A percentile compares a stretch with the other conserved stretches of the same genome.
Evolutionary conservation across 2,797 vertebrate genomes (phyloP).

Genomic region (Lycodopsis pacificus): DNA sequence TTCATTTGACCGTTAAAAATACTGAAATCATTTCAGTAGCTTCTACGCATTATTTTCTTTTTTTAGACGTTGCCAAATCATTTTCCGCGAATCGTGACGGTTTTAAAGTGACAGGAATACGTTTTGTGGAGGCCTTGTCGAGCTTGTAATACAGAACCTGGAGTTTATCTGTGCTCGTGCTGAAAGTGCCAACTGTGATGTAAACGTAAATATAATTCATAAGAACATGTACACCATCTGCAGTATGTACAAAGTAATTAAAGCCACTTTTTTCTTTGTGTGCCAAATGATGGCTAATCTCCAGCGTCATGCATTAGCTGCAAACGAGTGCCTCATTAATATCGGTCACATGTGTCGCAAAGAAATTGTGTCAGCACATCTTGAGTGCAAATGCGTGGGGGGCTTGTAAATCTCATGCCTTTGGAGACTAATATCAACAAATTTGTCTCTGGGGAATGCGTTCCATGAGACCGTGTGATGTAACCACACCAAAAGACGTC

Average conservation of each 20-base stretch:
- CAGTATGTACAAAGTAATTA: constrained; percentile 4
- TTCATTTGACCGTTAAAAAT: constrained; percentile 18
- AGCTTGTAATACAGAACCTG: constrained; percentile 11
- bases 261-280: not conserved
- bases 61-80: not conserved
- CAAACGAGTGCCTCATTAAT: constrained; percentile 62
- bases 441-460: constrained; percentile 72
- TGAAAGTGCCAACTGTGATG: constrained; percentile 11
- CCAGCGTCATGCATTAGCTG: constrained; percentile 24
- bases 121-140: not conserved
- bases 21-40: not conserved
- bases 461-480: constrained; percentile 76
- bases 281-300: constrained; percentile 52
- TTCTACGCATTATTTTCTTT: not conserved
- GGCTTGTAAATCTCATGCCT: constrained; percentile 73
- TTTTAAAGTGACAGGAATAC: not conserved
- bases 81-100: not conserved
- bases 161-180: not conserved
- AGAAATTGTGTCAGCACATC: constrained; percentile 74
- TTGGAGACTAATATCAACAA: constrained; percentile 80
- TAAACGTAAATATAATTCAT: constrained; percentile 8
- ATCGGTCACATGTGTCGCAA: constrained; percentile 65
- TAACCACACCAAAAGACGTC: constrained; percentile 84
- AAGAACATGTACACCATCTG: constrained; percentile 32
- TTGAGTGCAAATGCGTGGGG: constrained; percentile 76